phyloP scores from a whole-genome alignment of 2,888 invertebrate species.

The Orthonevra nobilis region DNA sequence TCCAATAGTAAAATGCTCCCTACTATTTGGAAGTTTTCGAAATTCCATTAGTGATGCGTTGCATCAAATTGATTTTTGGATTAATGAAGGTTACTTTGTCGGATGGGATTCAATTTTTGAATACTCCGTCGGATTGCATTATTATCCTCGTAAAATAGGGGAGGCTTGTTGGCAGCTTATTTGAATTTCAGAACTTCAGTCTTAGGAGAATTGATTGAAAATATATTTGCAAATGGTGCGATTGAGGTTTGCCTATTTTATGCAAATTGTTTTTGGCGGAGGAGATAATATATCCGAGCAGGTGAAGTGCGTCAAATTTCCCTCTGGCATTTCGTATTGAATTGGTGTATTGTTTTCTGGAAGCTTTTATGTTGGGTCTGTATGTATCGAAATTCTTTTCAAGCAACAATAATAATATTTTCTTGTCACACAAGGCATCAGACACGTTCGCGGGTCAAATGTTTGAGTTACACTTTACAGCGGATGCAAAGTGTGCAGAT shows the following conservation, averaged over 20 bases:
- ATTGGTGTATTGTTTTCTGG: too few relatives aligned
- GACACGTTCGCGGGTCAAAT: too few relatives aligned
- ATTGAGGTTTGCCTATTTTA: background rate
- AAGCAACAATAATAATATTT: too few relatives aligned
- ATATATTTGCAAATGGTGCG: constrained; percentile 2
- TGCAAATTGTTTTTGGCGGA: too few relatives aligned
- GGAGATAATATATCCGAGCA: too few relatives aligned
- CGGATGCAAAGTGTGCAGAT: too few relatives aligned
- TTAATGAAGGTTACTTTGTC: background rate
- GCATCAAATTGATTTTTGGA: constrained; percentile 32
- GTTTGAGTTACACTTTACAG: too few relatives aligned
- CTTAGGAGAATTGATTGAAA: constrained; percentile 1
- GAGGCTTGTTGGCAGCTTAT: constrained; percentile 6
- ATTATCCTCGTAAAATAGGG: constrained; percentile 4
- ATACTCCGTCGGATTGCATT: background rate
- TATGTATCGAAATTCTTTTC: too few relatives aligned
- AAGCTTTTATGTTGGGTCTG: too few relatives aligned
- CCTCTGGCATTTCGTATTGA: too few relatives aligned
- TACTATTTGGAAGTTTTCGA: constrained; percentile 2
- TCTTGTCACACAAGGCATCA: too few relatives aligned
- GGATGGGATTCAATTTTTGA: constrained; percentile 21
- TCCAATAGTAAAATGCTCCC: background rate
- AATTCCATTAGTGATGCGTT: constrained; percentile 30
- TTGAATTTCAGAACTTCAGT: constrained; percentile 14
- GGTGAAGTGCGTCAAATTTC: too few relatives aligned